Evolutionary conservation across 2,113 vertebrate genomes (phyloP), one percentile per base, ranked within the genome.

Genomic region (Cephalopholis sonnerati): DNA sequence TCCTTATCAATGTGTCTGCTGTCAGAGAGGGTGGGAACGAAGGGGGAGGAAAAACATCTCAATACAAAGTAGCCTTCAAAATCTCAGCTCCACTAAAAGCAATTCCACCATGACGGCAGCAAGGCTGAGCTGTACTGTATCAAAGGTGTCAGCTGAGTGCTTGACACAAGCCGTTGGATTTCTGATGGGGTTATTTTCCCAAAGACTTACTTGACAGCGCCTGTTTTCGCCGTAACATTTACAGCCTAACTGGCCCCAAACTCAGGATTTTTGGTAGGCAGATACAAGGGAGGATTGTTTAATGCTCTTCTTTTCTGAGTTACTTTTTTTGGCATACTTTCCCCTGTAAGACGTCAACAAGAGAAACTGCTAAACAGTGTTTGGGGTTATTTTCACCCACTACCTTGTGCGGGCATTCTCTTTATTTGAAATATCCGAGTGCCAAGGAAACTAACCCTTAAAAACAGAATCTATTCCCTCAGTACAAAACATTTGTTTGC

Each of bases 151-250:
- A 87, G 73, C 16, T 48, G 81, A 81, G 79, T 70, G 79, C 77
- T 73, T 83, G 86, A 92, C 85, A 88, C 74, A 66, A 81, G 71
- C 65, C 44, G 27, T 41, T 82, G 80, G 72, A 74, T 86, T 89
- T 74, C 77, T 88, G 90, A 91, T 80, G 80, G 85, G 68, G 61
- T 87, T 77, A 91, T 93, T 92, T 84, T 86, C 75, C 54, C 66
- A 59, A 68, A 71, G 76, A 80, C 72, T 54, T 48, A 69, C 54
- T 83, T 84, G 85, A 86, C 84, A 82, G 64, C 2, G n/a, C 7
- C 64, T 81, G 41, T 75, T 79, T 80, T 76, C 7, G 25, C 55
- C 13, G 39, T 8, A 68, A 78, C 62, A 69, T 82, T 82, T 41
- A 70, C 67, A 77, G 64, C 50, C 68, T 32, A 74, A 70, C 65